Conservation (phyloP, 2,797 vertebrate genomes). For the Poliocrania exsul region DNA sequence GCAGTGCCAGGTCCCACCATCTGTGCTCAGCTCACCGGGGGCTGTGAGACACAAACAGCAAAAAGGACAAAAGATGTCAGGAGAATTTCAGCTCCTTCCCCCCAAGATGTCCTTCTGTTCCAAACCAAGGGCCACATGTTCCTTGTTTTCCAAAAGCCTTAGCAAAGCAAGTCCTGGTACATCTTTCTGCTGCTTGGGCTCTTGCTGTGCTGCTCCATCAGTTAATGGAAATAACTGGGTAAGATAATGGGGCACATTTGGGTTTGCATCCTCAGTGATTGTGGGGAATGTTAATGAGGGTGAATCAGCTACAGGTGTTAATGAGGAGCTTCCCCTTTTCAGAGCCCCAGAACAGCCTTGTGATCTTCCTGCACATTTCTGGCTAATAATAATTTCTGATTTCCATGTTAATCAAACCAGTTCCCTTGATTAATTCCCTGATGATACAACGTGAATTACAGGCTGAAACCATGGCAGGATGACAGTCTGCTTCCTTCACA, state of each 20-base stretch:
- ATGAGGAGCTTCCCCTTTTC: not conserved
- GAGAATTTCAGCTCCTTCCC: not conserved
- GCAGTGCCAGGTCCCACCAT: not conserved
- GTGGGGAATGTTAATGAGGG: not conserved
- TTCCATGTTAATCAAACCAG: slow-evolving; percentile 39
- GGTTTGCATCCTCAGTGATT: not conserved
- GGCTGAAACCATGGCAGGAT: not conserved
- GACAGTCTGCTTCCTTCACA: not conserved
- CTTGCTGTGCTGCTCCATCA: not conserved
- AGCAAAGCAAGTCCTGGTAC: not conserved
- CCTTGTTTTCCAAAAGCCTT: not conserved
- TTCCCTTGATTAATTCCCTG: slow-evolving; percentile 40
- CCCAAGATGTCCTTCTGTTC: not conserved
- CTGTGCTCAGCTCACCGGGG: not conserved
- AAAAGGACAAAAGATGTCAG: not conserved
- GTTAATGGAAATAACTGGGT: not conserved
- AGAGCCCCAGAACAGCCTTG: not conserved
- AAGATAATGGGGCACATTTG: not conserved
- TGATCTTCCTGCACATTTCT: slow-evolving; percentile 2
- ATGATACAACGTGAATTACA: not conserved
- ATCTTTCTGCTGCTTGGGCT: not conserved
- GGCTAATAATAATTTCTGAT: slow-evolving; percentile 48
- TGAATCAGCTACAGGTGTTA: slow-evolving; percentile 34
- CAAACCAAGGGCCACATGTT: not conserved
- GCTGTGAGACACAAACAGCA: not conserved